Evolutionary conservation across 1,140 invertebrate genomes (phyloP).

Genomic region (Pseudomyrmex cubaensis): DNA sequence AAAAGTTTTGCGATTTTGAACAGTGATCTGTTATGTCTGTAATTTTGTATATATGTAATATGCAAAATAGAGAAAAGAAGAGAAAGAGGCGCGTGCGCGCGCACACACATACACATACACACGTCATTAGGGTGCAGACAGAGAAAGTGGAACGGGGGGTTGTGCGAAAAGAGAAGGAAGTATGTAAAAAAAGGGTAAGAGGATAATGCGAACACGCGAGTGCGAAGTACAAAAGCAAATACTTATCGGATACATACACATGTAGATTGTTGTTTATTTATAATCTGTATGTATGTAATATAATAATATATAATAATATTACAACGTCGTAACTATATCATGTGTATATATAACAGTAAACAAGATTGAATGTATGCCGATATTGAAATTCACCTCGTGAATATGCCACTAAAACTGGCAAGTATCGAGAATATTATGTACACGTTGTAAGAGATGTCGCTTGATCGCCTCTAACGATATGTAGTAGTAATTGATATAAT

Average conservation of each 20-base stretch:
- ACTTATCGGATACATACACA: slow-evolving; percentile 51
- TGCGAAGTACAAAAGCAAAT: too few relatives aligned
- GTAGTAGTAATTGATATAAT: slow-evolving; percentile 48
- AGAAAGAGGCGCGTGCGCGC: too few relatives aligned
- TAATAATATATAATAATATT: slow-evolving; percentile 75
- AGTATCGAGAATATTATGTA: slow-evolving; percentile 74
- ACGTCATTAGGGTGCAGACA: too few relatives aligned
- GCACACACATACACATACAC: too few relatives aligned
- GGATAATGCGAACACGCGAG: too few relatives aligned
- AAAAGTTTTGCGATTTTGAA: too few relatives aligned
- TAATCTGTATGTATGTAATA: slow-evolving; percentile 77
- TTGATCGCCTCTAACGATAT: slow-evolving; percentile 69
- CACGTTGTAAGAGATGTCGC: slow-evolving; percentile 66
- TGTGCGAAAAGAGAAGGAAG: too few relatives aligned
- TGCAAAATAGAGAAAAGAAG: too few relatives aligned
- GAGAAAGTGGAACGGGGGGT: too few relatives aligned
- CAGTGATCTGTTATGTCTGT: too few relatives aligned
- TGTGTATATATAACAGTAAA: slow-evolving; percentile 75
- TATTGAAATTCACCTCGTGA: slow-evolving; percentile 76
- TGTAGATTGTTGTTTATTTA: slow-evolving; percentile 74
- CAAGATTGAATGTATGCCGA: slow-evolving; percentile 79
- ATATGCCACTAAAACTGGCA: slow-evolving; percentile 77
- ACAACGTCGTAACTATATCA: slow-evolving; percentile 76
- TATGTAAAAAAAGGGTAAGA: too few relatives aligned
- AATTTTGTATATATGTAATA: too few relatives aligned